Evolutionary conservation across 23 tunicate genomes (phyloP).

Genomic region (Oikopleura vanhoeffeni): DNA sequence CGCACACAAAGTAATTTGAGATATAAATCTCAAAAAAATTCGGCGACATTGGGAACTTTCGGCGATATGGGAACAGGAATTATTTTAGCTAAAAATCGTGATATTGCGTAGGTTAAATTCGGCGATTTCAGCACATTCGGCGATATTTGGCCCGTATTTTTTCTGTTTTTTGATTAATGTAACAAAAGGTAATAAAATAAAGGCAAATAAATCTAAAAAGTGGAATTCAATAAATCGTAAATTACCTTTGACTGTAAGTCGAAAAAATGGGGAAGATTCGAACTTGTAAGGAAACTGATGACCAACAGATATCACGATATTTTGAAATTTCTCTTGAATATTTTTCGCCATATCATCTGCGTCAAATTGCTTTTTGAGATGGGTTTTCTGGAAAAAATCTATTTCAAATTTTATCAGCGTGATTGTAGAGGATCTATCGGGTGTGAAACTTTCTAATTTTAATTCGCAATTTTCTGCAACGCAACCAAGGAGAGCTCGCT

Average conservation of each 20-base stretch:
- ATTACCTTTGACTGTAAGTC: neutral
- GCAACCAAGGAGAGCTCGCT: neutral
- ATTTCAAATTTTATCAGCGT: neutral
- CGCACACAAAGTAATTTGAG: too few relatives aligned
- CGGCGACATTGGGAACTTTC: too few relatives aligned
- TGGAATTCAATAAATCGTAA: neutral
- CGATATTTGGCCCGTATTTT: too few relatives aligned
- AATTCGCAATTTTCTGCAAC: too few relatives aligned
- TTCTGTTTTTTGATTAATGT: too few relatives aligned
- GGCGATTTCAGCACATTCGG: too few relatives aligned
- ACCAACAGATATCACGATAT: neutral
- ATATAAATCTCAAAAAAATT: too few relatives aligned
- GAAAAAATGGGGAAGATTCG: neutral
- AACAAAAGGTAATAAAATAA: too few relatives aligned
- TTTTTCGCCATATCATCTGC: neutral
- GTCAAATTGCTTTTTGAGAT: neutral
- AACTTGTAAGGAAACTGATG: neutral
- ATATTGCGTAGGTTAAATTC: too few relatives aligned
- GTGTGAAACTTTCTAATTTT: neutral
- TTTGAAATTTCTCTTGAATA: neutral
- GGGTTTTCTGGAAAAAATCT: neutral
- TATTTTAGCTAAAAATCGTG: too few relatives aligned
- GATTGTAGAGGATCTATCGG: neutral
- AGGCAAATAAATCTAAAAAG: too few relatives aligned
- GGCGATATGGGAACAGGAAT: too few relatives aligned